These are phyloP conservation scores for Trichacis sp. DNA, from an alignment of 2,888 invertebrate species.

Conservation along the genomic window DNA sequence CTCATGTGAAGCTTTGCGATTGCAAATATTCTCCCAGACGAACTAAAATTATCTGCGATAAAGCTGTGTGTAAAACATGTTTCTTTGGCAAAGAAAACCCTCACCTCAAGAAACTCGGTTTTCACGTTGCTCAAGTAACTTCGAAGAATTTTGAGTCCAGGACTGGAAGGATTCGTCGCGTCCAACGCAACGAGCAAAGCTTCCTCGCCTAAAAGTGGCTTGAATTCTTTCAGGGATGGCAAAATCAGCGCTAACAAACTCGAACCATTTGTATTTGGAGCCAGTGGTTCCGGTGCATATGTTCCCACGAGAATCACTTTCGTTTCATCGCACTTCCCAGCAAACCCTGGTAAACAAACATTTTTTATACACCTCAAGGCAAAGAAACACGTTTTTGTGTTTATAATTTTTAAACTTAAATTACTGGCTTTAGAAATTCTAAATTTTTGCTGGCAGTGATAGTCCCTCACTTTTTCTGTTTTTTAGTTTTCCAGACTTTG, in stretches of 20 bases:
- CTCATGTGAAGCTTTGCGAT: slow-evolving; percentile 39
- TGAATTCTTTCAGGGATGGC: slow-evolving; percentile 62
- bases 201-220: slow-evolving; percentile 63
- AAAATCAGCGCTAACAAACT: slow-evolving; percentile 61
- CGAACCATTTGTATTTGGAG: slow-evolving; percentile 57
- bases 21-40: slow-evolving; percentile 40
- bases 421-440: too few species aligned
- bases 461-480: too few species aligned
- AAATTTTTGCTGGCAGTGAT: too few species aligned
- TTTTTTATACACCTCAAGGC: too few species aligned
- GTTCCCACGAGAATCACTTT: slow-evolving; percentile 66
- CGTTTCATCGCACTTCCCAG: slow-evolving; percentile 61
- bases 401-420: too few species aligned
- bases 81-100: too few species aligned
- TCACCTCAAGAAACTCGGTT: slow-evolving; percentile 65
- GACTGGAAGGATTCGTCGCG: slow-evolving; percentile 67
- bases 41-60: slow-evolving; percentile 34
- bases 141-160: slow-evolving; percentile 64
- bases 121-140: slow-evolving; percentile 61
- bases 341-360: slow-evolving; percentile 58
- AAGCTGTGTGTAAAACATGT: too few species aligned
- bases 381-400: too few species aligned
- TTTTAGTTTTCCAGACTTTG: too few species aligned
- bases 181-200: slow-evolving; percentile 64
- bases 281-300: slow-evolving; percentile 64